phyloP scores from a whole-genome alignment of 2,797 vertebrate species.

The Corythornis leucogaster region DNA sequence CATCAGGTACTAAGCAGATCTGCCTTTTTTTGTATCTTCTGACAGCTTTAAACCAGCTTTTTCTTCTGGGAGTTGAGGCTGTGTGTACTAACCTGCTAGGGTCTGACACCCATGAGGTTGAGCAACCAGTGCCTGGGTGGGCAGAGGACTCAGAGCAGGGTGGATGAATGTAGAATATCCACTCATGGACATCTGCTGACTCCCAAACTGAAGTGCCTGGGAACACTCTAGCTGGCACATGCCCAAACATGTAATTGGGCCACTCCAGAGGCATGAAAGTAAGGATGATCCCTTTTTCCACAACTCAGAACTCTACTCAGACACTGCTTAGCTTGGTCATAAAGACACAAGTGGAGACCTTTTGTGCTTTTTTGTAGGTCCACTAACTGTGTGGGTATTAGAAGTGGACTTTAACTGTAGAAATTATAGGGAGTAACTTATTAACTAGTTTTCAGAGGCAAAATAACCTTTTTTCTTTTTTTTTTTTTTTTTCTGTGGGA shows the following conservation, averaged over 20 bases:
- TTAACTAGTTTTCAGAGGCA: neutral
- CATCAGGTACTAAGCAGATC: neutral
- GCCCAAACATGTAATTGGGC: neutral
- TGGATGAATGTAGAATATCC: rapidly evolving
- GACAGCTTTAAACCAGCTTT: neutral
- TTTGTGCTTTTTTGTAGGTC: neutral
- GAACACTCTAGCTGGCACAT: neutral
- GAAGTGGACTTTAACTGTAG: neutral
- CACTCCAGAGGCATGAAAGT: neutral
- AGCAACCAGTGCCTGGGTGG: rapidly evolving
- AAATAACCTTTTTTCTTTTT: neutral
- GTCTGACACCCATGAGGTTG: rapidly evolving
- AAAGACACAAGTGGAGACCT: neutral
- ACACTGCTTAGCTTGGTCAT: neutral
- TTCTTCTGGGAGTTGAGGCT: neutral
- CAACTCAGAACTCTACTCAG: neutral
- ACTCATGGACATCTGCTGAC: neutral
- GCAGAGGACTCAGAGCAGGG: neutral
- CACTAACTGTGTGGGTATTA: neutral
- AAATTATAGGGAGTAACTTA: neutral
- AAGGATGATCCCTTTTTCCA: neutral
- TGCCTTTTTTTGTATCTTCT: neutral
- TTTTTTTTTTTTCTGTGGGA: neutral
- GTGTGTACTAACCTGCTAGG: rapidly evolving
- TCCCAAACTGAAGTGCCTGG: neutral